phyloP scores from a whole-genome alignment of 2,113 vertebrate genomes.

The Python bivittatus region DNA sequence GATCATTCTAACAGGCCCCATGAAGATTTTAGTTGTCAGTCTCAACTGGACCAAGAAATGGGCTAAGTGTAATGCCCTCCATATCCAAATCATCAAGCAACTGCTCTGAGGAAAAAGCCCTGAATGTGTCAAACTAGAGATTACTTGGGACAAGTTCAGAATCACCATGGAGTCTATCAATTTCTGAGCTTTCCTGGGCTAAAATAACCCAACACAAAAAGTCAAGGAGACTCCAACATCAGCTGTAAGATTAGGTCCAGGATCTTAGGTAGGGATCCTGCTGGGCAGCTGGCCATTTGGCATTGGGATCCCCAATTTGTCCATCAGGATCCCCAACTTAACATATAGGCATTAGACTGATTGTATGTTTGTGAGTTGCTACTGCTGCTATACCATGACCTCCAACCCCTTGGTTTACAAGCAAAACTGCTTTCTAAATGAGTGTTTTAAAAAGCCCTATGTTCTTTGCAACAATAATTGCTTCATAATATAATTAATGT shows the following conservation, averaged over 20 bases:
- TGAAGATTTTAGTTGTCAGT: not conserved
- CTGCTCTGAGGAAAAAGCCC: not conserved
- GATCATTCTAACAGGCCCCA: not conserved
- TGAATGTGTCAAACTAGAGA: not conserved
- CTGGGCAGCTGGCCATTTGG: not conserved
- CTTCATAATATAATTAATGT: slow-evolving; percentile 72
- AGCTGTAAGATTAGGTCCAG: not conserved
- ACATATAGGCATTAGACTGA: not conserved
- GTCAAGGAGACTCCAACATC: not conserved
- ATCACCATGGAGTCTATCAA: not conserved
- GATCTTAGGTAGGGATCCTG: not conserved
- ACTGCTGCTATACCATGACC: not conserved
- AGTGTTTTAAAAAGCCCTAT: slow-evolving; percentile 58
- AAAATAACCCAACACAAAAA: not conserved
- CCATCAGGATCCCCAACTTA: not conserved
- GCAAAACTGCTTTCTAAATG: slow-evolving; percentile 58
- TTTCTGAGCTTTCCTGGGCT: not conserved
- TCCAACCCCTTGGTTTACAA: slow-evolving; percentile 43
- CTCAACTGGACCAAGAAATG: not conserved
- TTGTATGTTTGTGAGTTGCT: no score
- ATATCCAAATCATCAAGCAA: not conserved
- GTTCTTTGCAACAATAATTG: slow-evolving; percentile 67
- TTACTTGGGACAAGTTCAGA: not conserved
- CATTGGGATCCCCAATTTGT: not conserved
- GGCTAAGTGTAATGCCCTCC: not conserved